These are phyloP conservation scores for Druceiella hillmani DNA, from an alignment of 2,888 invertebrate species.

Conservation along the genomic window DNA sequence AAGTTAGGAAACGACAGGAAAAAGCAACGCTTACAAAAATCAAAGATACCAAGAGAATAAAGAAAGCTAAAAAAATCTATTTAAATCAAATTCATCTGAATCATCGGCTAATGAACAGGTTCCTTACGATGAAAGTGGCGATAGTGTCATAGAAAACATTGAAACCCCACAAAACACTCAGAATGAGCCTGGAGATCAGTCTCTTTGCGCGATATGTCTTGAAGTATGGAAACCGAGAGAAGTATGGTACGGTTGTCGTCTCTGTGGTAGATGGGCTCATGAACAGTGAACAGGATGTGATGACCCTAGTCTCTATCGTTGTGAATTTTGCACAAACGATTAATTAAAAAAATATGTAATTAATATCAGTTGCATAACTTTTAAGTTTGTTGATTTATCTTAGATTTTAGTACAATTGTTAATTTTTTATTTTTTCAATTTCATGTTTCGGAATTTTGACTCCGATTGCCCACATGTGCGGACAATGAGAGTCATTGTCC, in stretches of 20 bases:
- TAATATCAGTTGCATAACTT: too few species aligned
- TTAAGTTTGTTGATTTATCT: too few species aligned
- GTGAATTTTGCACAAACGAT: conserved; percentile 10
- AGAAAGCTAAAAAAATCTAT: conserved; percentile 6
- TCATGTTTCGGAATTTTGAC: too few species aligned
- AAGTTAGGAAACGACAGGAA: conserved; percentile 11
- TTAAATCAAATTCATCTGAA: conserved; percentile 9
- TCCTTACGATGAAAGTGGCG: conserved; percentile 9
- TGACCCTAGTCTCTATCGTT: conserved; percentile 12
- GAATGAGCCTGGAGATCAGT: conserved; percentile 6
- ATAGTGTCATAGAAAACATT: conserved; percentile 8
- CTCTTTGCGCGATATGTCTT: conserved; percentile 11
- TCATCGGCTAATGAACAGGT: conserved; percentile 6
- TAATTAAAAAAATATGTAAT: too few species aligned
- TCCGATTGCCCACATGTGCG: too few species aligned
- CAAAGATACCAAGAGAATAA: conserved; percentile 5
- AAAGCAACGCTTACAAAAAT: conserved; percentile 5
- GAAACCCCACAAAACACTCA: conserved; percentile 8
- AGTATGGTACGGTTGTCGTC: conserved; percentile 15
- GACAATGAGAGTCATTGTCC: too few species aligned
- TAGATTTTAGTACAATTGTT: too few species aligned
- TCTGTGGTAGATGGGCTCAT: conserved; percentile 14
- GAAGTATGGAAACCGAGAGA: conserved; percentile 14
- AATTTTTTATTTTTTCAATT: too few species aligned
- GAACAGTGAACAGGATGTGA: conserved; percentile 15